Evolutionary conservation across 30 jellyfish, hydroid and myxozoan genomes (phyloP).

Genomic region (Chironex yamaguchii): DNA sequence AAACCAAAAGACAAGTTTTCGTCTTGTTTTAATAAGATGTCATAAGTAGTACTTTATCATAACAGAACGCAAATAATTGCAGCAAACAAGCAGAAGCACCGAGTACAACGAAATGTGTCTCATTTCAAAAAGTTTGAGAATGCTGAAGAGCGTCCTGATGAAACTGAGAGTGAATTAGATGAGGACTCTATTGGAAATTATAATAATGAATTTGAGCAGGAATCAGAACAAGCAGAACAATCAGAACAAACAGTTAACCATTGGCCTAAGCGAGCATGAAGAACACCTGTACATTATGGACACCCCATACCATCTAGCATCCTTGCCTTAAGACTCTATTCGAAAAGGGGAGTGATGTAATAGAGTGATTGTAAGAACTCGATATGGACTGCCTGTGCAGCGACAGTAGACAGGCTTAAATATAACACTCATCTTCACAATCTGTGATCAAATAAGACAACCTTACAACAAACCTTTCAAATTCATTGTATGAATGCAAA

Average conservation of each 20-base stretch:
- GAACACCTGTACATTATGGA: slow-evolving; percentile 22
- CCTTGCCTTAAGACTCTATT: not conserved
- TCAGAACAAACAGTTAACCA: not conserved
- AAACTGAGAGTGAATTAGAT: slow-evolving; percentile 4
- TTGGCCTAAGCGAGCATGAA: slow-evolving; percentile 1
- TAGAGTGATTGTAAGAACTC: not conserved
- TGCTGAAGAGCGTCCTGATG: not conserved
- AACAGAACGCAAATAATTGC: slow-evolving; percentile 14
- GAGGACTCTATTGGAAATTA: not conserved
- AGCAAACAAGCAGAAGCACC: slow-evolving; percentile 14
- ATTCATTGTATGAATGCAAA: no score
- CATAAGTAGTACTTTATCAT: slow-evolving; percentile 5
- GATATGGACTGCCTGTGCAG: slow-evolving; percentile 28
- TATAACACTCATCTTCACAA: no score
- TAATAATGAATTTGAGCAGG: not conserved
- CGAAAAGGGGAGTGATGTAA: slow-evolving; percentile 31
- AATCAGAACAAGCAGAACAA: not conserved
- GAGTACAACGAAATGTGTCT: slow-evolving; percentile 16
- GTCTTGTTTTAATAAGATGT: slow-evolving; percentile 7
- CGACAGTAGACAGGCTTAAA: no score
- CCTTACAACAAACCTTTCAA: no score
- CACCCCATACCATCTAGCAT: no score
- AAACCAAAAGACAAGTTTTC: slow-evolving; percentile 20
- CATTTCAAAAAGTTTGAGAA: slow-evolving; percentile 31
- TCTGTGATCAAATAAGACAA: no score